These are phyloP conservation scores for Eupeodes luniger DNA, from an alignment of 2,888 invertebrate species.

Conservation along the genomic window DNA sequence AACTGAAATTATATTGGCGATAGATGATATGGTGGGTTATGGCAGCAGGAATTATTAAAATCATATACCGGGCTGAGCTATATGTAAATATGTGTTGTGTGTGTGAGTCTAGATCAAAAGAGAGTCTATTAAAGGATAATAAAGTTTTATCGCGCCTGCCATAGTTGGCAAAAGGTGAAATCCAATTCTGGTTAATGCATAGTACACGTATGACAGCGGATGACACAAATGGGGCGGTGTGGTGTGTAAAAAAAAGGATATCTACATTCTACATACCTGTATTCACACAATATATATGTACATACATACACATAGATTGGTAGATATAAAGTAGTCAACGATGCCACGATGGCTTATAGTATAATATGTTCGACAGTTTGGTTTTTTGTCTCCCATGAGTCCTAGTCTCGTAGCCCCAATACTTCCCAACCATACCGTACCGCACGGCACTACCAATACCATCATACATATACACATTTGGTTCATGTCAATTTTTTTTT, in stretches of 20 bases:
- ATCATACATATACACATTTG: background rate
- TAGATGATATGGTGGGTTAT: slow-evolving; percentile 27
- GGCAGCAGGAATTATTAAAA: background rate
- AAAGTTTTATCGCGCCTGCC: slow-evolving; percentile 55
- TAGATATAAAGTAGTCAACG: slow-evolving; percentile 4
- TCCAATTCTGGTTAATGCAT: slow-evolving; percentile 63
- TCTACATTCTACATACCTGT: too few relatives aligned
- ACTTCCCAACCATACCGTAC: background rate
- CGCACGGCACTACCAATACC: background rate
- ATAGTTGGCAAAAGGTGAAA: slow-evolving; percentile 63
- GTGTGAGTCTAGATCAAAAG: background rate
- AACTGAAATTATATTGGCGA: slow-evolving; percentile 24
- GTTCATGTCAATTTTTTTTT: slow-evolving; percentile 41
- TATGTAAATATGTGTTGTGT: background rate
- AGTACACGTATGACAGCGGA: slow-evolving; percentile 55
- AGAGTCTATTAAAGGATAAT: slow-evolving; percentile 65
- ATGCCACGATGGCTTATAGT: slow-evolving; percentile 25
- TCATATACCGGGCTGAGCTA: too few relatives aligned
- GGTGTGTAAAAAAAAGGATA: background rate
- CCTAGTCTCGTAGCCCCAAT: background rate
- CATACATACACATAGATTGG: background rate
- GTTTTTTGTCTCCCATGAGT: slow-evolving; percentile 26
- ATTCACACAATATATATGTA: too few relatives aligned
- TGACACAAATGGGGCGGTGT: slow-evolving; percentile 50
- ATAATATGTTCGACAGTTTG: slow-evolving; percentile 44